phyloP scores from a whole-genome alignment of 2,797 vertebrate species.

The Poeciliopsis infans region DNA sequence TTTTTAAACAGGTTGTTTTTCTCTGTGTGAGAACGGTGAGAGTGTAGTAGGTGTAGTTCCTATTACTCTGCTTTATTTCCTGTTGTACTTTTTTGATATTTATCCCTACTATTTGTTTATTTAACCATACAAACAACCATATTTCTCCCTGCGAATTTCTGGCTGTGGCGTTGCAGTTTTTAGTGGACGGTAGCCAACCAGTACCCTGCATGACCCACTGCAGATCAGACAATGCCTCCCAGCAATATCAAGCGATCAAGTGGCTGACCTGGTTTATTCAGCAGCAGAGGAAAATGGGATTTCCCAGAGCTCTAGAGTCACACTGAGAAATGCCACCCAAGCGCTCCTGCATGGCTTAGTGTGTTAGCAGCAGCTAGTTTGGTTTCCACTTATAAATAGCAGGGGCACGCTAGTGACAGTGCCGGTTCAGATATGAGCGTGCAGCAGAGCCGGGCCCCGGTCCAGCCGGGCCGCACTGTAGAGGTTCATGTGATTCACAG shows the following conservation, averaged over 20 bases:
- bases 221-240: slow-evolving; percentile 35
- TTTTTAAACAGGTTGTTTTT: not conserved
- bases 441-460: slow-evolving; percentile 1
- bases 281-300: slow-evolving; percentile 52
- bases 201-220: slow-evolving; percentile 45
- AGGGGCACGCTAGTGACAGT: slow-evolving; percentile 43
- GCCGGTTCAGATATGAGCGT: slow-evolving; percentile 38
- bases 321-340: slow-evolving; percentile 39
- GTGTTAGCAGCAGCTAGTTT: slow-evolving; percentile 22
- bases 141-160: slow-evolving; percentile 13
- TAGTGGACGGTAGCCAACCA: slow-evolving; percentile 34
- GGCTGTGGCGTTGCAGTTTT: slow-evolving; percentile 19
- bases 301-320: slow-evolving; percentile 54
- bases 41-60: not conserved
- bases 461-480: slow-evolving; percentile 14
- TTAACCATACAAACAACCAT: not conserved
- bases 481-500: slow-evolving; percentile 39
- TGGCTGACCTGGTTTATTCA: slow-evolving; percentile 68
- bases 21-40: not conserved
- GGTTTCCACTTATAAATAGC: slow-evolving; percentile 49
- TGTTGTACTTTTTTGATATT: not conserved
- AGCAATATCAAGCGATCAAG: slow-evolving; percentile 52
- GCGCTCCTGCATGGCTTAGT: slow-evolving; percentile 11
- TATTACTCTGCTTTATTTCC: not conserved
- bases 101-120: not conserved